Conservation (phyloP, 1,140 invertebrate species). For the Lasaia peninsularis region DNA sequence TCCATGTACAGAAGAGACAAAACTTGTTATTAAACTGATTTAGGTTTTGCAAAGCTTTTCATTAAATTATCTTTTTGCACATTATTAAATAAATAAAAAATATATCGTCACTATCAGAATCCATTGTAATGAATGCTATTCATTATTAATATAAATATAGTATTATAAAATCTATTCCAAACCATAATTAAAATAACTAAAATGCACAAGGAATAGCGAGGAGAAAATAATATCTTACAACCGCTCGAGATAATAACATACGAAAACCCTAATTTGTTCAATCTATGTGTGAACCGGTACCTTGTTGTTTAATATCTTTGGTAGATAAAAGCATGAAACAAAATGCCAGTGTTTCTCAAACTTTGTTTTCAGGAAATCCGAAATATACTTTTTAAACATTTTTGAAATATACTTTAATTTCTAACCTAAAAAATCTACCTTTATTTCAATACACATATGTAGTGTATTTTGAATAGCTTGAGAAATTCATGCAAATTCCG, state of each 20-base stretch:
- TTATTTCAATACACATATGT: too few species aligned
- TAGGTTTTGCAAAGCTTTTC: too few species aligned
- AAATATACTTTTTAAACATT: background rate
- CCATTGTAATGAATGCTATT: background rate
- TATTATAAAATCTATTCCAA: background rate
- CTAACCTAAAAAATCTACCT: too few species aligned
- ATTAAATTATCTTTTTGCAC: too few species aligned
- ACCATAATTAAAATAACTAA: slow-evolving; percentile 12
- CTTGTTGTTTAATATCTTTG: slow-evolving; percentile 19
- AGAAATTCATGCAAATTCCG: background rate
- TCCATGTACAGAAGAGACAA: background rate
- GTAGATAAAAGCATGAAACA: slow-evolving; percentile 13
- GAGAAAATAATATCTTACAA: slow-evolving; percentile 34
- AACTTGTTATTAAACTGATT: too few species aligned
- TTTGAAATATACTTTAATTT: too few species aligned
- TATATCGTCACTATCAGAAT: background rate
- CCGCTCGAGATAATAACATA: slow-evolving; percentile 20
- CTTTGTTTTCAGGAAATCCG: background rate
- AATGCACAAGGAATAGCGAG: slow-evolving; percentile 18
- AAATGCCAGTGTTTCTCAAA: slow-evolving; percentile 2
- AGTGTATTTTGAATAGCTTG: background rate
- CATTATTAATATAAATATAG: slow-evolving; percentile 2
- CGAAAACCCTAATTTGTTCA: slow-evolving; percentile 21
- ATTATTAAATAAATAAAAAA: background rate
- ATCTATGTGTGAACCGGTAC: background rate